Base-by-base conservation (phyloP, 2,797 vertebrate species). In the Phoeniculus purpureus region DNA sequence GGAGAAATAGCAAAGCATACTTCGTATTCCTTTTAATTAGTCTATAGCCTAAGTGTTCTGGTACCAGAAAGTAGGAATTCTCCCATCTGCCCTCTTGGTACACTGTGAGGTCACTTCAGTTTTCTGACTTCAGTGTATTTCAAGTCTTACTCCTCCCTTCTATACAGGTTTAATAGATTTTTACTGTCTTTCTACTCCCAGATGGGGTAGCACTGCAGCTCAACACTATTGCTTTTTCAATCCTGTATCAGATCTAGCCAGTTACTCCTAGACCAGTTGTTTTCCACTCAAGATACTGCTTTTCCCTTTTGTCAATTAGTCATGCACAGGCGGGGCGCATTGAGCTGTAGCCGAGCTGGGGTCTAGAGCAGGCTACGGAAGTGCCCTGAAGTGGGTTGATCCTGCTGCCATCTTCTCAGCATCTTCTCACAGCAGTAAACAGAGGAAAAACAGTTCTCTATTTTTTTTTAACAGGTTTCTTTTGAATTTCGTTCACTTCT, bases 401-500 rank as follows among this genome's bases (percentile, higher is more conserved):
- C 48, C 52, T 94, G 68, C 81, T 92, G 90, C 92, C 92, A 73
- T 59, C 90, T 94, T 19, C 85, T 91, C n/a, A n/a, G n/a, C n/a
- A n/a, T n/a, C n/a, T n/a, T n/a, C 26, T 5, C 6, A 15, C 17
- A 77, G 26, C 9, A 40, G 5, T 5, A 40, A 3, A 27, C 9
- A 43, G 4, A 51, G 15, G 16, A 85, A 72, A 68, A 84, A 9
- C 65, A 56, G 56, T 29, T 31, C 48, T 88, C 55, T 60, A 1
- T 73, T 93, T 72, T 94, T 94, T 85, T 87, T 75, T 4, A 87
- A 72, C 97, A 99, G 99, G 97, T 99, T 96, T 99, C 99, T 87
- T 99, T 99, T 19, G 99, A 99, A 97, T 99, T 99, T 72, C 99
- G 98, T 54, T 99, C 99, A 14, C 98, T 99, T 73, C 96, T 99